Conservation (phyloP, 2,888 invertebrate genomes). For the Brachyptera risi region DNA sequence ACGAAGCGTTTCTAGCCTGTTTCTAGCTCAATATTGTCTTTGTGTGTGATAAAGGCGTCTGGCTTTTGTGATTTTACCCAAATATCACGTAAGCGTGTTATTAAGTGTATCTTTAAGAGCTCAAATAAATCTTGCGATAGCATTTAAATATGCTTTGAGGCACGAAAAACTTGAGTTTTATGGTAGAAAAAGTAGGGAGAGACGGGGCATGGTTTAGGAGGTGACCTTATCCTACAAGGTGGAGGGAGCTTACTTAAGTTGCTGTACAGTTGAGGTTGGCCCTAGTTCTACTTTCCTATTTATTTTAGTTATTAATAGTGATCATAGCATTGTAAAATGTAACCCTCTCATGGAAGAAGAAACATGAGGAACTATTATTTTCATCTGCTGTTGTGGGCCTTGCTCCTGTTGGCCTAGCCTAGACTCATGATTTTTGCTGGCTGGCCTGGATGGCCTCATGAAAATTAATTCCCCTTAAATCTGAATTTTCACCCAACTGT, state of each 20-base stretch:
- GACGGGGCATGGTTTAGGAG: slow-evolving; percentile 11
- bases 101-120: neutral
- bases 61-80: neutral
- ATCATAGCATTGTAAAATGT: too few species aligned
- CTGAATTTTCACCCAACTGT: too few species aligned
- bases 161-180: neutral
- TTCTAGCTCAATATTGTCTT: slow-evolving; percentile 4
- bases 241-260: neutral
- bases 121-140: neutral
- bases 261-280: neutral
- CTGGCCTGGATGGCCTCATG: too few species aligned
- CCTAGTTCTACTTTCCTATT: slow-evolving; percentile 2
- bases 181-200: slow-evolving; percentile 9
- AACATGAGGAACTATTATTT: too few species aligned
- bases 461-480: too few species aligned
- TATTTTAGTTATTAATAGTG: neutral
- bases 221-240: slow-evolving; percentile 14
- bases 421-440: too few species aligned
- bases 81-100: neutral
- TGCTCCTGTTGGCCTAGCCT: too few species aligned
- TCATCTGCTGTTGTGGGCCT: too few species aligned
- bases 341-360: too few species aligned
- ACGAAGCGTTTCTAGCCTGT: neutral
- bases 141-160: neutral
- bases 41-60: slow-evolving; percentile 3